phyloP scores from a whole-genome alignment of 2,888 invertebrate genomes.

The Aspidapion aeneum region DNA sequence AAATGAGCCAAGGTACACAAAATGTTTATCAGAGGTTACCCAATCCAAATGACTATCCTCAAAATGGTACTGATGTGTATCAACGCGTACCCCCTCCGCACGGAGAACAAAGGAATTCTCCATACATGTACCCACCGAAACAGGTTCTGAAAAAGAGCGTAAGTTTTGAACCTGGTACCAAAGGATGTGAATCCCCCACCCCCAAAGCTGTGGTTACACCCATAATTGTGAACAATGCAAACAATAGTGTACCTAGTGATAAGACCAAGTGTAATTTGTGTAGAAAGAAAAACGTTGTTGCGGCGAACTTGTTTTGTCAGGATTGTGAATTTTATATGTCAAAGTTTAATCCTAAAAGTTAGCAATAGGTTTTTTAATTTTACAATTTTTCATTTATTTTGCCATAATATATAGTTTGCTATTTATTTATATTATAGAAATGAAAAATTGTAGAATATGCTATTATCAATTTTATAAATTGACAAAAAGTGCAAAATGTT shows the following conservation, averaged over 20 bases:
- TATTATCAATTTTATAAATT: too few relatives aligned
- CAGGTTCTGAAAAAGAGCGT: conserved; percentile 66
- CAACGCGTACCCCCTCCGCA: conserved; percentile 39
- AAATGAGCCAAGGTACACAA: conserved; percentile 27
- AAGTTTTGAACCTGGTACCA: conserved; percentile 70
- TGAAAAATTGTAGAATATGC: neutral
- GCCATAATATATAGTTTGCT: neutral
- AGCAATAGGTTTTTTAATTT: conserved; percentile 17
- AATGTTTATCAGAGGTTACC: conserved; percentile 21
- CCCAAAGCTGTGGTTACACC: conserved; percentile 45
- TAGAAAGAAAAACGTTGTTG: conserved; percentile 75
- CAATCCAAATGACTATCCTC: conserved; percentile 8
- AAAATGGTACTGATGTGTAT: conserved; percentile 32
- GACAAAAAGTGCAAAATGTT: too few relatives aligned
- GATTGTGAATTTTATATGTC: conserved; percentile 94
- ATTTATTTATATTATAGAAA: neutral
- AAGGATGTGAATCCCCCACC: conserved; percentile 52
- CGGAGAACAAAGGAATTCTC: conserved; percentile 46
- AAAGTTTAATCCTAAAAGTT: conserved; percentile 62
- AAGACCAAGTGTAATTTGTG: conserved; percentile 81
- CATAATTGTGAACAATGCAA: conserved; percentile 45
- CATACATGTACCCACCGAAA: conserved; percentile 64
- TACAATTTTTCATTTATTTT: neutral
- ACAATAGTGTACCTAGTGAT: conserved; percentile 46
- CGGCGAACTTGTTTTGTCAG: conserved; percentile 78